Percentiles rank a stretch among this genome's conserved stretches.
Conservation (phyloP, 2,797 vertebrate genomes). For the Austrolebias charrua region DNA sequence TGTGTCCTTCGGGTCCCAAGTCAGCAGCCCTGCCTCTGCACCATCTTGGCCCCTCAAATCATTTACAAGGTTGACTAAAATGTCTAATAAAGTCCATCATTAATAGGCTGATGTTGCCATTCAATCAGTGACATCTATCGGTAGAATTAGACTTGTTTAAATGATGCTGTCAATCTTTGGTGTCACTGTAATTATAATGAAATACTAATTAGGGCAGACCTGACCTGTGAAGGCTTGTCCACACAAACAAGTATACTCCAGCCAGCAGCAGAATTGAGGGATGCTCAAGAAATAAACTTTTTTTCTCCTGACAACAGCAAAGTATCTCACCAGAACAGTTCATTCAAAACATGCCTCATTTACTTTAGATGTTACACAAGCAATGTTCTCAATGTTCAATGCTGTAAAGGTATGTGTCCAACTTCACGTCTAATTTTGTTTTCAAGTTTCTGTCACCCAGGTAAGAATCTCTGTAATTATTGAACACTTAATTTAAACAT, state of each 20-base stretch:
- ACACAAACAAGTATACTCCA: conserved; percentile 66
- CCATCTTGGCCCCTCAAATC: no score
- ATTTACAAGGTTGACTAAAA: no score
- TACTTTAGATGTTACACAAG: conserved; percentile 40
- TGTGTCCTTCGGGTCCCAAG: no score
- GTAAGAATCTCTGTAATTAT: neutral
- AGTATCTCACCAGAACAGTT: conserved; percentile 24
- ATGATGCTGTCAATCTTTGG: conserved; percentile 66
- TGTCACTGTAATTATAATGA: conserved; percentile 73
- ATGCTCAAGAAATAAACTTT: conserved; percentile 52
- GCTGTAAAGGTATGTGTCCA: neutral
- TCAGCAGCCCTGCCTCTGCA: no score
- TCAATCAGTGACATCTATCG: conserved; percentile 36
- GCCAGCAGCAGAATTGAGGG: conserved; percentile 71
- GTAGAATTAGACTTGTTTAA: conserved; percentile 55
- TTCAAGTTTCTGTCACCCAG: neutral
- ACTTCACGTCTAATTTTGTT: neutral
- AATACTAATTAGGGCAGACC: conserved; percentile 72
- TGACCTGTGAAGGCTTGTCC: conserved; percentile 68
- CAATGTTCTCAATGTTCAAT: no score
- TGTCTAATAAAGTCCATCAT: conserved; percentile 4
- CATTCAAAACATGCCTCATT: conserved; percentile 46
- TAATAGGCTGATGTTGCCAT: conserved; percentile 32
- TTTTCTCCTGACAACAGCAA: conserved; percentile 25
- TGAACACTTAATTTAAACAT: neutral